Evolutionary conservation across 1,140 invertebrate genomes (phyloP).

Genomic region (Chrysopa pallens): DNA sequence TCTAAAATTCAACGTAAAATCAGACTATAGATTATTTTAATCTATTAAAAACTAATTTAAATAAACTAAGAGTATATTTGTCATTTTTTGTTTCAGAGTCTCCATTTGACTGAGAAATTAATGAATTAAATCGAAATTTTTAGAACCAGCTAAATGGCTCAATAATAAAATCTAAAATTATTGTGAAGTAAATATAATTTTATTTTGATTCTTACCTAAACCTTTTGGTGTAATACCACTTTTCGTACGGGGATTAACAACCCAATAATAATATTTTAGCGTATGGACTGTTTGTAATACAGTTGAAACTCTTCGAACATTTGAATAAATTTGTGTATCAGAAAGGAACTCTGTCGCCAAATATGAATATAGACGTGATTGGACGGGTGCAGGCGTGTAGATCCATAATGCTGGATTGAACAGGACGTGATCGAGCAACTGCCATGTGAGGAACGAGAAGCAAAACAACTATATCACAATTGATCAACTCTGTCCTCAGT

Average conservation of each 20-base stretch:
- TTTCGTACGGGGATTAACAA: constrained; percentile 84
- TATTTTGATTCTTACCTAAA: constrained; percentile 71
- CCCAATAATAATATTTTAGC: constrained; percentile 98
- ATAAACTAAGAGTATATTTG: too few species aligned
- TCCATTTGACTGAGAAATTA: too few species aligned
- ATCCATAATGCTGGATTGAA: constrained; percentile 99
- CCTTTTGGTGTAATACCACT: constrained; percentile 91
- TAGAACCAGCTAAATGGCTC: too few species aligned
- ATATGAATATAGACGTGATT: constrained; percentile 91
- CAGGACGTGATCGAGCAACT: constrained; percentile 94
- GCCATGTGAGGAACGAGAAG: constrained; percentile 64
- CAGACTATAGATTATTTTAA: too few species aligned
- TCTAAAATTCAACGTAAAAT: too few species aligned
- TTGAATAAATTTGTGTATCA: constrained; percentile 94
- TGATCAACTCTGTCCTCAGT: constrained; percentile 34
- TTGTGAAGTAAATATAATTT: too few species aligned
- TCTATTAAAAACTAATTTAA: too few species aligned
- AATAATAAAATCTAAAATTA: too few species aligned
- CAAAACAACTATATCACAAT: constrained; percentile 53
- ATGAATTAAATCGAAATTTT: too few species aligned
- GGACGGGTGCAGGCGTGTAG: constrained; percentile 89
- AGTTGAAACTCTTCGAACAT: constrained; percentile 88
- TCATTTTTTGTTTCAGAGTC: too few species aligned
- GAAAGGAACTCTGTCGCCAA: constrained; percentile 94
- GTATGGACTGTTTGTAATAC: constrained; percentile 97